Conservation (phyloP, 2,797 vertebrate genomes). For the Choloepus didactylus region DNA sequence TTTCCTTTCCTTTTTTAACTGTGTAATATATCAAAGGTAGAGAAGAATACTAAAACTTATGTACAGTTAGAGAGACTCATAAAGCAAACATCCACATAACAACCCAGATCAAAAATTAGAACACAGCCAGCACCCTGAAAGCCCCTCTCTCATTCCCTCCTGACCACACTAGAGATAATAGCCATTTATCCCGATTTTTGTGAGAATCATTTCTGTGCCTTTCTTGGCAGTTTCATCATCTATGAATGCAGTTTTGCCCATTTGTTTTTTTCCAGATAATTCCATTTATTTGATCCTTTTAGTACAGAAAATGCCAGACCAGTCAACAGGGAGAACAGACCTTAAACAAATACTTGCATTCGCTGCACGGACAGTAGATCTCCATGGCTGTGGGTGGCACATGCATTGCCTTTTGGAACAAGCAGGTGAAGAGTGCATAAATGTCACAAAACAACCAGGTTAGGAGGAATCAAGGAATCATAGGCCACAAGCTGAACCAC, state of each 20-base stretch:
- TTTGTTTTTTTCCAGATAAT: slow-evolving; percentile 62
- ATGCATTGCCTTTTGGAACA: slow-evolving; percentile 85
- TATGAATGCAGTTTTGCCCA: not conserved
- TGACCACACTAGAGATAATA: not conserved
- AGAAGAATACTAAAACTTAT: not conserved
- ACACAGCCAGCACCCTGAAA: not conserved
- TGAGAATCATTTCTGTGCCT: not conserved
- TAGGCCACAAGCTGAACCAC: slow-evolving; percentile 85
- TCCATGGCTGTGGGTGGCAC: slow-evolving; percentile 83
- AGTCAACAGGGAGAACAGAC: slow-evolving; percentile 83
- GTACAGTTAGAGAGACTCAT: not conserved
- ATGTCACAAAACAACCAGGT: slow-evolving; percentile 86
- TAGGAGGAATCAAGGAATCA: slow-evolving; percentile 75
- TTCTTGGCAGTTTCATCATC: not conserved
- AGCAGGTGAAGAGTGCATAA: slow-evolving; percentile 85
- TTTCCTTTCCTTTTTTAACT: not conserved
- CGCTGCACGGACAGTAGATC: slow-evolving; percentile 82
- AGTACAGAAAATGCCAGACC: slow-evolving; percentile 85
- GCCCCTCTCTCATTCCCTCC: not conserved
- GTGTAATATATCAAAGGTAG: not conserved
- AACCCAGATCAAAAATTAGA: not conserved
- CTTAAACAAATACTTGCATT: slow-evolving; percentile 82
- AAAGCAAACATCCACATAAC: not conserved
- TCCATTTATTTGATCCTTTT: slow-evolving; percentile 84
- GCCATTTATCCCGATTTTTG: not conserved